phyloP scores from a whole-genome alignment of 2,888 invertebrate species.

The Ophion costatus region DNA sequence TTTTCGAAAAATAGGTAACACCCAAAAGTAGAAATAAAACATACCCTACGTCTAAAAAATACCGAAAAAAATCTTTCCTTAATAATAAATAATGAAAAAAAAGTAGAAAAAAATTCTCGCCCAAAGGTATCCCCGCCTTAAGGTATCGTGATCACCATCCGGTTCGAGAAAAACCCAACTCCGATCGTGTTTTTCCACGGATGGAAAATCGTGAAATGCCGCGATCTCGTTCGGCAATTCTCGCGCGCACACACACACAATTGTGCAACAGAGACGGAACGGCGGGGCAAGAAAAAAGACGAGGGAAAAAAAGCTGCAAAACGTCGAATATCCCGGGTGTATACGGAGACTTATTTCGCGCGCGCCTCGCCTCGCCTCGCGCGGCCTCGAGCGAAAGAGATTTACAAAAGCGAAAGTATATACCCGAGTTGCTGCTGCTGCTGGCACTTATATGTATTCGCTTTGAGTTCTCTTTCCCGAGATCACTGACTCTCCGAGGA shows the following conservation, averaged over 20 bases:
- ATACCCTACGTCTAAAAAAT: too few species aligned
- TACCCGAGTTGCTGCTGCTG: slow-evolving; percentile 2
- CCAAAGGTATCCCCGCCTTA: too few species aligned
- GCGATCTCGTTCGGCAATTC: slow-evolving; percentile 48
- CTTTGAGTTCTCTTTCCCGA: slow-evolving; percentile 40
- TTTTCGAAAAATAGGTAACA: too few species aligned
- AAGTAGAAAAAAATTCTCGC: too few species aligned
- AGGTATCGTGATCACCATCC: neutral
- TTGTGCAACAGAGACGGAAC: neutral
- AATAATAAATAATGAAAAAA: too few species aligned
- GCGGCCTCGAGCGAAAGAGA: slow-evolving; percentile 56
- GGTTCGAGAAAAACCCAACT: neutral
- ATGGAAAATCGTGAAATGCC: slow-evolving; percentile 30
- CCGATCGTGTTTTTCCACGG: slow-evolving; percentile 10
- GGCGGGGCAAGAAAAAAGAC: neutral
- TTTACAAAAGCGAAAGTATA: slow-evolving; percentile 60
- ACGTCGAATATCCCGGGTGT: slow-evolving; percentile 6
- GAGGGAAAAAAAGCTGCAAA: neutral
- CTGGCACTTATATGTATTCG: neutral
- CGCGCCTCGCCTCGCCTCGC: slow-evolving; percentile 3
- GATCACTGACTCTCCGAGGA: slow-evolving; percentile 54
- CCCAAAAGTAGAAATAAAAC: too few species aligned
- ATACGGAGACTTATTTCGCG: neutral
- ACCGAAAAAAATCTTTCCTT: too few species aligned
- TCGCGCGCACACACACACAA: neutral